Evolutionary conservation across 1,140 invertebrate species (phyloP), one percentile per base, ranked within the genome.

Genomic region (Trichonephila clavata): DNA sequence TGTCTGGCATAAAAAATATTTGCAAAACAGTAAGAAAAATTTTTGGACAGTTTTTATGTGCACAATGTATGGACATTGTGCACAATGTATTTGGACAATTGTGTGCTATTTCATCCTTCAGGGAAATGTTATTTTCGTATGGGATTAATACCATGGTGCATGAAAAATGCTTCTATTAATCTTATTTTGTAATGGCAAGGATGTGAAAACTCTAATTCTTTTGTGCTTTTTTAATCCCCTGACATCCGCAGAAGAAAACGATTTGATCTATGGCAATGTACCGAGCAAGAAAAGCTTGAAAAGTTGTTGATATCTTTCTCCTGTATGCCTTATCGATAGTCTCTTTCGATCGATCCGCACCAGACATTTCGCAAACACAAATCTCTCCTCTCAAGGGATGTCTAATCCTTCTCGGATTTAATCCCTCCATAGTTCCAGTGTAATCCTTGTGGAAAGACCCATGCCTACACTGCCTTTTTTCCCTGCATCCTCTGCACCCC

Each of bases 401-500:
- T 60, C 39, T 87, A 87, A 87, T 87, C 86, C 86, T 43, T 63
- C 81, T 32, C 32, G 39, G 21, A 63, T 57, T n/a, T 87, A 87
- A 87, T 87, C 86, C 60, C n/a, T 57, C 59, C 59, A 87, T 87
- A 87, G 86, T 63, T 83, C 18, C 27, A n/a, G 39, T 24, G 4
- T 87, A 87, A 87, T 87, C 86, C 86, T 16, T 5, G 32, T 21
- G 63, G 60, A 87, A 87, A 84, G n/a, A 14, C 13, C 18, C 83
- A 60, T 84, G 57, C 24, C 83, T 32, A 0, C 71, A 39, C 27
- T 32, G 32, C 32, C 84, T 86, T 86, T 86, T 86, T 20, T 84
- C 24, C 32, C 10, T 27, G 21, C 21, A 59, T 84, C 50, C 20
- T 21, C 83, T 6, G 14, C 21, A 6, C 50, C 83, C n/a, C 16